Conservation (phyloP, 2,888 invertebrate species). For the Pseudococcus longispinus region DNA sequence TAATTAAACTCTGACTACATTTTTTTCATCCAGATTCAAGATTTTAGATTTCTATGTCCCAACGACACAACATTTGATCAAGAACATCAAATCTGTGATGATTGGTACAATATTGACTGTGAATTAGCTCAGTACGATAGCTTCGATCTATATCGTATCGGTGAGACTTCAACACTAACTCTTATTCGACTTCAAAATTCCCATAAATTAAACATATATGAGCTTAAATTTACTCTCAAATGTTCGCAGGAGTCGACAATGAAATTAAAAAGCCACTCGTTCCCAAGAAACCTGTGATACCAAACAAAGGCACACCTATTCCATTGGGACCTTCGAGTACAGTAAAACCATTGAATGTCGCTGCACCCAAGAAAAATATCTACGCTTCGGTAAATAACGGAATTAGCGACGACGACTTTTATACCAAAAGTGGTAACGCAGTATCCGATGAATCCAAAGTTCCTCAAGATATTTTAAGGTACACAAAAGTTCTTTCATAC, state of each 20-base stretch:
- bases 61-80: slow-evolving; percentile 91
- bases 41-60: slow-evolving; percentile 87
- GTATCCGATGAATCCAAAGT: slow-evolving; percentile 32
- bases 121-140: slow-evolving; percentile 82
- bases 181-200: background rate
- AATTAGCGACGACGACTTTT: slow-evolving; percentile 73
- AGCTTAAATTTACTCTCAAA: background rate
- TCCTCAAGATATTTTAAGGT: slow-evolving; percentile 47
- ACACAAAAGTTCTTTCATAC: background rate
- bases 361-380: slow-evolving; percentile 33
- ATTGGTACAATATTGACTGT: slow-evolving; percentile 90
- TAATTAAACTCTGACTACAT: background rate
- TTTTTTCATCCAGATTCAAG: slow-evolving; percentile 68
- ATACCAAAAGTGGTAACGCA: slow-evolving; percentile 63
- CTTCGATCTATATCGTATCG: slow-evolving; percentile 83
- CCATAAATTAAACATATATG: background rate
- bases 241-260: slow-evolving; percentile 23
- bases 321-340: slow-evolving; percentile 60
- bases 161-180: slow-evolving; percentile 61
- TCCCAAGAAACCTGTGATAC: slow-evolving; percentile 38
- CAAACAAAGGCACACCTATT: slow-evolving; percentile 59
- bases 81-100: slow-evolving; percentile 89
- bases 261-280: slow-evolving; percentile 41
- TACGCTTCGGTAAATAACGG: slow-evolving; percentile 61
- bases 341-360: background rate